phyloP scores from a whole-genome alignment of 2,888 invertebrate species.

The Melitaea athalia region DNA sequence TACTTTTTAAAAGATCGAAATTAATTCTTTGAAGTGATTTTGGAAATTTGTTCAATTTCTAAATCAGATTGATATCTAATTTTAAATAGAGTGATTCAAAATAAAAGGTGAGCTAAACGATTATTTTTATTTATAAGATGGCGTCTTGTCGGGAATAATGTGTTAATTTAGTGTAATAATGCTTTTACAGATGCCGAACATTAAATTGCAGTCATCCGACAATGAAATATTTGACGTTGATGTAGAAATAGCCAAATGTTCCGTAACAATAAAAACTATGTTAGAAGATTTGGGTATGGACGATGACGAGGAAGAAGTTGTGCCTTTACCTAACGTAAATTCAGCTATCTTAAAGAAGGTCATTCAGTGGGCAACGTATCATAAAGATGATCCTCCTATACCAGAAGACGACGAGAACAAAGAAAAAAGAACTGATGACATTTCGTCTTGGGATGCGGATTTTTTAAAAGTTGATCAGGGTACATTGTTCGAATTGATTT shows the following conservation, averaged over 20 bases:
- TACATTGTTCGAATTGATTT: constrained; percentile 96
- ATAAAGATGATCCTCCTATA: constrained; percentile 97
- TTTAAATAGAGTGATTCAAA: neutral
- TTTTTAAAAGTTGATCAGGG: constrained; percentile 99
- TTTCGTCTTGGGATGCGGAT: constrained; percentile 99
- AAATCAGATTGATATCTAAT: neutral
- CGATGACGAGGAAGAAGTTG: constrained; percentile 95
- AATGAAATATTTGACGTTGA: constrained; percentile 98
- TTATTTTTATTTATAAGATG: constrained; percentile 32
- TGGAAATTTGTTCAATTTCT: neutral
- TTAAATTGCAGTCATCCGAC: constrained; percentile 97
- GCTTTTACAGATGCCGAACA: constrained; percentile 90
- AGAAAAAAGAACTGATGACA: constrained; percentile 99
- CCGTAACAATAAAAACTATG: constrained; percentile 99
- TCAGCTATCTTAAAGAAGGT: constrained; percentile 98
- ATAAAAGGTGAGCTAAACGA: constrained; percentile 28
- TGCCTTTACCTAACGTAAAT: constrained; percentile 98
- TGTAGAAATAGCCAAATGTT: constrained; percentile 98
- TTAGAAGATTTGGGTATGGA: constrained; percentile 96
- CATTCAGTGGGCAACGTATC: constrained; percentile 95
- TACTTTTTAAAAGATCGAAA: neutral
- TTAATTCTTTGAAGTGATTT: neutral
- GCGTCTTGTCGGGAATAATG: constrained; percentile 15
- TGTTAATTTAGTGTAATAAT: neutral
- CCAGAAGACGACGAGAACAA: constrained; percentile 99